These are phyloP conservation scores for Netelia virgata DNA, from an alignment of 2,888 invertebrate genomes.

Conservation along the genomic window DNA sequence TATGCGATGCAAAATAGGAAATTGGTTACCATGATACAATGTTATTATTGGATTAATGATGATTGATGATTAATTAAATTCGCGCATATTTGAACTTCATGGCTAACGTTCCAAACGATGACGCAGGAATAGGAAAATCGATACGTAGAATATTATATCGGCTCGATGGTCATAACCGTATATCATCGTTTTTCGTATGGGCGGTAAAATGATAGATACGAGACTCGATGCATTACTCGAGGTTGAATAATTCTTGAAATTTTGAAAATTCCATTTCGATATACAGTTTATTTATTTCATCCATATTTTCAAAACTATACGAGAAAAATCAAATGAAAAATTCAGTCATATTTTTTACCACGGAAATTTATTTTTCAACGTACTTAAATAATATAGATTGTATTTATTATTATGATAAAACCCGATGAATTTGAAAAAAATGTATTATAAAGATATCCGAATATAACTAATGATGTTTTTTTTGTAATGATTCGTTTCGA, in stretches of 20 bases:
- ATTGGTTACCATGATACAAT: not conserved
- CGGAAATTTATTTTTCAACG: no score
- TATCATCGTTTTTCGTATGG: not conserved
- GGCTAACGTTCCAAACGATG: not conserved
- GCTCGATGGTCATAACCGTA: not conserved
- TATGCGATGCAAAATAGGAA: not conserved
- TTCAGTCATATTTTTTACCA: no score
- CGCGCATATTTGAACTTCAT: not conserved
- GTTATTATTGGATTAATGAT: slow-evolving; percentile 9
- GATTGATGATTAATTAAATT: slow-evolving; percentile 19
- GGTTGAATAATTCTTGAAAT: no score
- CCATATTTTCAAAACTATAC: no score
- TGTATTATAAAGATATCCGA: no score
- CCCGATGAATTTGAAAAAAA: no score
- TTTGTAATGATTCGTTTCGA: not conserved
- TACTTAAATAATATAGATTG: no score
- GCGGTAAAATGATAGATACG: not conserved
- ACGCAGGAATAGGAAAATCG: not conserved
- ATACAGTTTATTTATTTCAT: no score
- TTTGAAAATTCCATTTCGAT: no score
- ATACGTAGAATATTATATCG: not conserved
- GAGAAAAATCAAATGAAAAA: no score
- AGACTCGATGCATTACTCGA: not conserved
- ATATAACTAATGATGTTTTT: not conserved
- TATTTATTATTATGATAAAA: no score